Evolutionary conservation across 2,113 vertebrate species (phyloP).

Genomic region (Lynx canadensis): DNA sequence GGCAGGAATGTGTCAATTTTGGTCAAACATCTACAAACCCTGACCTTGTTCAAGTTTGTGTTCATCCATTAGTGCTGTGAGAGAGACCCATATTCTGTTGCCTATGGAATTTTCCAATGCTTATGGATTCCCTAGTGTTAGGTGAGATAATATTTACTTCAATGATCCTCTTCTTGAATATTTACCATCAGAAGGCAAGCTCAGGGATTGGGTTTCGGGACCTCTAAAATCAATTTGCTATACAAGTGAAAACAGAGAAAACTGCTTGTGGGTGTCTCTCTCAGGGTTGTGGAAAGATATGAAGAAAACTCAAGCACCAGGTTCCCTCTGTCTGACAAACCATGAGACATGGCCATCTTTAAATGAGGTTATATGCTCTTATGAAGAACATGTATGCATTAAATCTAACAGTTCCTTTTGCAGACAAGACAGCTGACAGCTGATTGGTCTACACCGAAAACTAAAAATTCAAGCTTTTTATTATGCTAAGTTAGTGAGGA

Average conservation of each 20-base stretch:
- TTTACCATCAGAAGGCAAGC: not conserved
- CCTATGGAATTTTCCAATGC: not conserved
- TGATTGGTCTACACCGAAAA: not conserved
- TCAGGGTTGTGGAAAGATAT: not conserved
- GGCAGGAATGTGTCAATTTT: not conserved
- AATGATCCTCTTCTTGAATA: not conserved
- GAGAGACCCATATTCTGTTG: not conserved
- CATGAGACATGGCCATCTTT: not conserved
- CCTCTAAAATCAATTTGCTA: not conserved
- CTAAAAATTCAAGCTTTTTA: not conserved
- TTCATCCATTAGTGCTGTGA: not conserved
- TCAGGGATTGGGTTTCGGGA: no score
- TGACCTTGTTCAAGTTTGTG: not conserved
- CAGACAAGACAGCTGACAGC: not conserved
- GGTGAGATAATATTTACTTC: not conserved
- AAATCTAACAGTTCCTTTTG: not conserved
- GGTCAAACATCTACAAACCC: not conserved
- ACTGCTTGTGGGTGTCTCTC: not conserved
- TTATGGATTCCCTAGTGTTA: not conserved
- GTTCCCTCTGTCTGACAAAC: not conserved
- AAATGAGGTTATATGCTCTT: not conserved
- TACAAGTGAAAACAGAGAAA: not conserved
- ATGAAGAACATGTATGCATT: not conserved
- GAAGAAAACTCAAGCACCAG: not conserved
- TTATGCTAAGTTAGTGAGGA: not conserved